Base-by-base conservation (phyloP, 2,113 vertebrate genomes). In the Dendrocopos noguchii region DNA sequence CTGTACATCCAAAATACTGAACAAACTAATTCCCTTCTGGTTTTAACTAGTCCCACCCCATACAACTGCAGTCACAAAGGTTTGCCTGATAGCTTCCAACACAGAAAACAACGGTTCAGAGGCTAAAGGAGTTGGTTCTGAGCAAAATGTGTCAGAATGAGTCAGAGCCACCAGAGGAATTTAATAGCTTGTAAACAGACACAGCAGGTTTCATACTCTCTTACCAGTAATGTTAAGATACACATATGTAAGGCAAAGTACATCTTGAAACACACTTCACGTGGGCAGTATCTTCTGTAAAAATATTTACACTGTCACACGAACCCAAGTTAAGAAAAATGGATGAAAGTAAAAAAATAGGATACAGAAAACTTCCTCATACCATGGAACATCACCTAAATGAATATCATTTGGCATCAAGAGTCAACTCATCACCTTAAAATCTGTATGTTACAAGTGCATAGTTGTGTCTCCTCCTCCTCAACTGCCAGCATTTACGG, bases 201-300 rank as follows among this genome's bases (percentile, higher is more conserved):
- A 85, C 66, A 95, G 91, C 95, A 96, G 95, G 90, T 93, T 94
- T 91, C 87, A 94, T 94, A 89, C 77, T 96, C 83, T 94, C 78
- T 97, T 95, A 97, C 90, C 93, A 96, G 96, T 95, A 95, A 97
- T 90, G 95, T 75, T 76, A 95, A 97, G 97, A 96, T 97, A 97
- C 57, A 96, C 82, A 90, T 95, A 90, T 85, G 80, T 97, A 98
- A 98, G 97, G 97, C 97, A 98, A 97, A 97, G 96, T 97, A 97
- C 94, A 97, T 95, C 91, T 94, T 95, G 92, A 86, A 96, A 96
- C 94, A 97, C 94, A 94, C 96, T 95, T 97, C 12, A 97, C 92
- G 96, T 95, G 95, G 93, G 97, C 94, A 97, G 84, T 96, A 97
- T 96, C 95, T 95, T 96, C 83, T 95, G 96, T 95, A 97, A 94